phyloP scores from a whole-genome alignment of 2,113 vertebrate species.

The Passer montanus region DNA sequence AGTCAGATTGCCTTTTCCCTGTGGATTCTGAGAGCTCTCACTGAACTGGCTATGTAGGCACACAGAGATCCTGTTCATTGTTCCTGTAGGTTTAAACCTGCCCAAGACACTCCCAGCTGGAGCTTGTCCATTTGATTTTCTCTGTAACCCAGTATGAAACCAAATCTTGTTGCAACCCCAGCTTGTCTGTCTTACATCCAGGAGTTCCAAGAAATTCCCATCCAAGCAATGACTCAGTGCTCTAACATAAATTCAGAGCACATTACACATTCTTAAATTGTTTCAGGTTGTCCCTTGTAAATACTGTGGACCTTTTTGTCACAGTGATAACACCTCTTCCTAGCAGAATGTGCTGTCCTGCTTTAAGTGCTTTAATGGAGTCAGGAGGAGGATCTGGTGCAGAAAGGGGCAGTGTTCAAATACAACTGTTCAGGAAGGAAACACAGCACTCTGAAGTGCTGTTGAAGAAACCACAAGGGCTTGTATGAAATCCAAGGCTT shows the following conservation, averaged over 20 bases:
- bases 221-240: background rate
- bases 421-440: background rate
- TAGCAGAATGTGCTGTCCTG: background rate
- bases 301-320: background rate
- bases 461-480: background rate
- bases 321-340: rapidly evolving
- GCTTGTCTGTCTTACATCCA: background rate
- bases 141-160: background rate
- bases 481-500: background rate
- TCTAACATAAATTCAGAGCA: background rate
- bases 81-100: background rate
- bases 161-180: background rate
- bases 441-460: background rate
- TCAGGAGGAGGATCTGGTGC: background rate
- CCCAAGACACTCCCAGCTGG: background rate
- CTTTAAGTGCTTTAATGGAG: background rate
- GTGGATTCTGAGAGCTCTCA: background rate
- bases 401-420: background rate
- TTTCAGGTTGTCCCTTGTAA: background rate
- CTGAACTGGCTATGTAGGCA: background rate
- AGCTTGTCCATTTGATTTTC: background rate
- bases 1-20: background rate
- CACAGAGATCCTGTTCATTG: background rate
- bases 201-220: background rate
- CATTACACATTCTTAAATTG: background rate